A percentile compares a stretch with the other conserved stretches of the same genome.
Evolutionary conservation across 2,888 invertebrate genomes (phyloP).

Genomic region (Emmelina monodactyla): DNA sequence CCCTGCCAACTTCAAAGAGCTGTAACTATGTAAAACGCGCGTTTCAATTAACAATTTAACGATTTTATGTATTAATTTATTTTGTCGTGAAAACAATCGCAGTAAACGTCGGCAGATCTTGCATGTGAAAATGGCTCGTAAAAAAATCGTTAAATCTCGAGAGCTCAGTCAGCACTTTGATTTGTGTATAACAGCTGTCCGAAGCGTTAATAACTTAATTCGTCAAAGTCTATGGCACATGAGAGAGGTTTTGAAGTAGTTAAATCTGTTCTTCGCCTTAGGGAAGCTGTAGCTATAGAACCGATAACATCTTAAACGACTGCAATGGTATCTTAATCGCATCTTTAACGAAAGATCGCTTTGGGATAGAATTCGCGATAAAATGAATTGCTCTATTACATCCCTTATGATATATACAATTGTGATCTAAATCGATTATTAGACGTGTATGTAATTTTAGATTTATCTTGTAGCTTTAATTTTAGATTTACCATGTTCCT

Average conservation of each 20-base stretch:
- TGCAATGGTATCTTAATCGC: too few species aligned
- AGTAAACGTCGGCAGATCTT: constrained; percentile 48
- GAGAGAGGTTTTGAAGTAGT: constrained; percentile 49
- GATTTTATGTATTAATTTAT: constrained; percentile 50
- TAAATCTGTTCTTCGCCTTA: constrained; percentile 45
- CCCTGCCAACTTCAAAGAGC: constrained; percentile 44
- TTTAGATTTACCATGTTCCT: too few species aligned
- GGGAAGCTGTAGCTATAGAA: constrained; percentile 16
- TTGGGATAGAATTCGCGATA: too few species aligned
- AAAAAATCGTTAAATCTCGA: constrained; percentile 52
- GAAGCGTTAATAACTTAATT: constrained; percentile 64
- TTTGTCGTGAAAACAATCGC: constrained; percentile 53
- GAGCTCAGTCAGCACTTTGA: constrained; percentile 51
- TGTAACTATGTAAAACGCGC: constrained; percentile 36
- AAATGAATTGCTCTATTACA: too few species aligned
- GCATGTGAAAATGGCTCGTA: constrained; percentile 57
- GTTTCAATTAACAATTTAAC: too few species aligned
- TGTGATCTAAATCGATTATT: too few species aligned
- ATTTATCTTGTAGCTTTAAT: too few species aligned
- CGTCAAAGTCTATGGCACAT: constrained; percentile 56
- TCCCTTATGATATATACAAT: too few species aligned
- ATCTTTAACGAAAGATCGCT: too few species aligned
- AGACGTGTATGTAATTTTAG: too few species aligned
- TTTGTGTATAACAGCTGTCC: constrained; percentile 61
- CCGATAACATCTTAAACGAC: too few species aligned